phyloP scores from a whole-genome alignment of 2,888 invertebrate species.

The Metopia argyrocephala region DNA sequence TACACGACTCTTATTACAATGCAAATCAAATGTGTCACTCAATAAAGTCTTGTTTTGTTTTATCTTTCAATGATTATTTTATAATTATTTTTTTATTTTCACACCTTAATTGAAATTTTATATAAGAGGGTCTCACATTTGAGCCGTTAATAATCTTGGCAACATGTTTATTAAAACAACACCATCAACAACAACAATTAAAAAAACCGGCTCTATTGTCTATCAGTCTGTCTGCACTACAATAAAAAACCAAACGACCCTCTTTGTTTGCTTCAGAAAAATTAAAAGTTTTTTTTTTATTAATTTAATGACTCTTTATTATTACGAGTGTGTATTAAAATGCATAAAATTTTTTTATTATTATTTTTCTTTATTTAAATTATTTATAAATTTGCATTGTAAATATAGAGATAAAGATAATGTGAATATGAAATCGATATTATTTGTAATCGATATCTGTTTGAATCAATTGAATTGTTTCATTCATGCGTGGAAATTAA shows the following conservation, averaged over 20 bases:
- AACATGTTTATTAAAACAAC: slow-evolving; percentile 40
- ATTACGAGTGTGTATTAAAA: not conserved
- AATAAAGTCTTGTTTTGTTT: slow-evolving; percentile 9
- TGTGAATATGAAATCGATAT: not conserved
- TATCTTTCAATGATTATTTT: slow-evolving; percentile 26
- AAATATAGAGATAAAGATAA: not conserved
- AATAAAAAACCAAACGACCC: not conserved
- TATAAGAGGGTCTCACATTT: slow-evolving; percentile 40
- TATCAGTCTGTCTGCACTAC: not conserved
- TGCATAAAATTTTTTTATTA: no score
- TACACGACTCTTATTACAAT: slow-evolving; percentile 58
- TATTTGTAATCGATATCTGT: slow-evolving; percentile 49
- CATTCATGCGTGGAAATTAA: slow-evolving; percentile 60
- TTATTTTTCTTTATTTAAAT: not conserved
- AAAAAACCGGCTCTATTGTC: slow-evolving; percentile 25
- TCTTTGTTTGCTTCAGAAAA: slow-evolving; percentile 20
- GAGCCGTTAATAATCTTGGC: slow-evolving; percentile 9
- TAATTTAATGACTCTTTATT: not conserved
- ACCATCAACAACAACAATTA: slow-evolving; percentile 7
- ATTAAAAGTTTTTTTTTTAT: slow-evolving; percentile 1
- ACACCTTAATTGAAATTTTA: slow-evolving; percentile 65
- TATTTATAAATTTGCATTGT: slow-evolving; percentile 25
- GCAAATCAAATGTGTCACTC: slow-evolving; percentile 53
- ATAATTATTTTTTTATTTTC: slow-evolving; percentile 58
- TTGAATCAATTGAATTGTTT: slow-evolving; percentile 45